Evolutionary conservation across 2,797 vertebrate species (phyloP).

Genomic region (Neosalanx taihuensis): DNA sequence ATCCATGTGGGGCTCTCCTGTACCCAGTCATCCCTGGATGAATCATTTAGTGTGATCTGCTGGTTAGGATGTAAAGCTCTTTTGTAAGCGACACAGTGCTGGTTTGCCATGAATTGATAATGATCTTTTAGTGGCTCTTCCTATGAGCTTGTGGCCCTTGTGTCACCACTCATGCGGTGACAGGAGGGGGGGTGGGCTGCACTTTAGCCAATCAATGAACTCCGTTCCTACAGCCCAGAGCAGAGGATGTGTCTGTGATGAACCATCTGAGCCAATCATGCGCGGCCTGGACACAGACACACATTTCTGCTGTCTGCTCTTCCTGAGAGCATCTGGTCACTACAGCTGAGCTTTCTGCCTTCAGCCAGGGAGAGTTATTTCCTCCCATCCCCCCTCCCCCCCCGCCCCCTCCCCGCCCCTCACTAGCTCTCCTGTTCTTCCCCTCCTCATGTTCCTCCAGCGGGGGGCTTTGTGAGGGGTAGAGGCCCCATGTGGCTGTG

Average conservation of each 20-base stretch:
- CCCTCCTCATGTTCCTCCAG: too few relatives aligned
- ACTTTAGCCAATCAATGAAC: background rate
- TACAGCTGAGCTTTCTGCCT: too few relatives aligned
- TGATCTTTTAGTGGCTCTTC: background rate
- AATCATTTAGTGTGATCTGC: slow-evolving; percentile 15
- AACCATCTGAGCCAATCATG: too few relatives aligned
- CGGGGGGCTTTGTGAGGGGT: background rate
- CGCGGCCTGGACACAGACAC: background rate
- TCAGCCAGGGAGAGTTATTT: too few relatives aligned
- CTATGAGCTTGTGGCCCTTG: background rate
- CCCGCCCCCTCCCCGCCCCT: too few relatives aligned
- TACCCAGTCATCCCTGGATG: background rate
- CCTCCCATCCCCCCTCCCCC: too few relatives aligned
- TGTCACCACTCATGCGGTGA: too few relatives aligned
- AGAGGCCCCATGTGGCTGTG: background rate
- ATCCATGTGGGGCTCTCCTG: background rate
- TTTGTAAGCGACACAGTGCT: slow-evolving; percentile 1
- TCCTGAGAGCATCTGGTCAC: too few relatives aligned
- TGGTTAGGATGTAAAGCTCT: slow-evolving; percentile 1
- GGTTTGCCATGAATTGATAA: slow-evolving; percentile 8
- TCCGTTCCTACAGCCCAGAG: background rate
- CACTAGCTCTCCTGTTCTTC: too few relatives aligned
- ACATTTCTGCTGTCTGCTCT: too few relatives aligned
- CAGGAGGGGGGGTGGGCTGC: background rate
- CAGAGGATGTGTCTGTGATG: too few relatives aligned